Evolutionary conservation across 2,113 vertebrate species (phyloP).

Genomic region (Reinhardtius hippoglossoides): DNA sequence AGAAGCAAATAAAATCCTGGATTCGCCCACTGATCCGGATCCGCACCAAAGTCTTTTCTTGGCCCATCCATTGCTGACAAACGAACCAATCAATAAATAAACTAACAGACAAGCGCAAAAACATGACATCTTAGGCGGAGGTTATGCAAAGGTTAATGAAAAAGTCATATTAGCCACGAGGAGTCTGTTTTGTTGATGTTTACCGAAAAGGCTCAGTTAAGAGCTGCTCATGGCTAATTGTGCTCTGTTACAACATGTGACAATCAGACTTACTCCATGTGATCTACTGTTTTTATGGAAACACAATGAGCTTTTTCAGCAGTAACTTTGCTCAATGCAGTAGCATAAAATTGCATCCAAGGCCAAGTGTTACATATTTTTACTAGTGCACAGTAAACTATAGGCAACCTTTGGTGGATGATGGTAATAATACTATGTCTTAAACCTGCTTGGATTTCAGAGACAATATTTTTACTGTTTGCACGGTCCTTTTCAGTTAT

Average conservation of each 20-base stretch:
- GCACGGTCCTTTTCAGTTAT: neutral
- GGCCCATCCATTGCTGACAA: too few relatives aligned
- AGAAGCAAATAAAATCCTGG: too few relatives aligned
- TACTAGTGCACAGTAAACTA: neutral
- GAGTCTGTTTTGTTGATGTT: neutral
- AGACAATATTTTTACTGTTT: conserved; percentile 8
- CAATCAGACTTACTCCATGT: conserved; percentile 34
- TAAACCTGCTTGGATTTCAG: neutral
- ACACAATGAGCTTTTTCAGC: conserved; percentile 26
- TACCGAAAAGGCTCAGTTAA: neutral
- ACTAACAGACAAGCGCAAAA: too few relatives aligned
- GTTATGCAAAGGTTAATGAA: neutral
- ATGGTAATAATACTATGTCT: neutral
- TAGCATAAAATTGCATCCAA: neutral
- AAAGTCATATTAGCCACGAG: neutral
- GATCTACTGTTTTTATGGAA: conserved; percentile 49
- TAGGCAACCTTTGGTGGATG: neutral
- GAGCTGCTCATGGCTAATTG: neutral
- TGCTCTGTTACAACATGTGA: conserved; percentile 53
- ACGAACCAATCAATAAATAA: too few relatives aligned
- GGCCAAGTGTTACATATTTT: neutral
- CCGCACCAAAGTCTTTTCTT: too few relatives aligned
- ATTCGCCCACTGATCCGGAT: too few relatives aligned
- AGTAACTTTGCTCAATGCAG: neutral
- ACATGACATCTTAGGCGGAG: too few relatives aligned